Base-by-base conservation (phyloP, 2,797 vertebrate genomes). In the Bufotes viridis region DNA sequence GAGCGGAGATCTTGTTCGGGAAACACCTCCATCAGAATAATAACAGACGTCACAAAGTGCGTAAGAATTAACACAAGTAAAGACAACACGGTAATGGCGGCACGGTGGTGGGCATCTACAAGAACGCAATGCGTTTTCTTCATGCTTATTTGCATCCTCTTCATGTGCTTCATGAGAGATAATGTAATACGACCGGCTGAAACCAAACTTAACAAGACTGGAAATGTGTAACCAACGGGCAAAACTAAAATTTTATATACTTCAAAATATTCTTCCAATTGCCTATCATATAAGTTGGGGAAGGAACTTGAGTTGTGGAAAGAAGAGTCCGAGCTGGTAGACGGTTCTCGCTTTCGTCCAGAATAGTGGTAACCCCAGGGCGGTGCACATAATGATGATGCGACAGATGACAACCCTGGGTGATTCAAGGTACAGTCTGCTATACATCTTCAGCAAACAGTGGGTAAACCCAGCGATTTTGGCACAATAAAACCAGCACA, bases 161-260 rank as follows among this genome's bases (percentile, higher is more conserved):
- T 82, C 57, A 53, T 29, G 24, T 87, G 86, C 8, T 22, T 74
- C 10, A 6, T 24, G 7, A 87, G 79, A 81, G 86, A 87, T 20
- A 7, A 7, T 13, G 69, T 29, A 75, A 87, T 75, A 42, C 61
- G 34, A 76, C 29, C 69, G 10, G 69, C 79, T 0, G 78, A 82
- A 18, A 29, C 0, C 20, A 87, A 55, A 12, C 60, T 72, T 3
- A n/a, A n/a, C 1, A 29, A 18, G 5, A 55, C 13, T 1, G 86
- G 86, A 17, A 65, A 9, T 20, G 69, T 42, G 7, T 74, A 87
- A 5, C 78, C 79, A 87, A 53, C 53, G 3, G 11, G 3, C 34
- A 82, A 17, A 49, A 82, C 11, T 17, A 75, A 24, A 8, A 2
- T 0, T 1, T 70, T 57, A 61, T 87, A 87, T 29, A 15, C 24